phyloP scores from a whole-genome alignment of 1,140 invertebrate genomes.

The Metopolophium dirhodum region DNA sequence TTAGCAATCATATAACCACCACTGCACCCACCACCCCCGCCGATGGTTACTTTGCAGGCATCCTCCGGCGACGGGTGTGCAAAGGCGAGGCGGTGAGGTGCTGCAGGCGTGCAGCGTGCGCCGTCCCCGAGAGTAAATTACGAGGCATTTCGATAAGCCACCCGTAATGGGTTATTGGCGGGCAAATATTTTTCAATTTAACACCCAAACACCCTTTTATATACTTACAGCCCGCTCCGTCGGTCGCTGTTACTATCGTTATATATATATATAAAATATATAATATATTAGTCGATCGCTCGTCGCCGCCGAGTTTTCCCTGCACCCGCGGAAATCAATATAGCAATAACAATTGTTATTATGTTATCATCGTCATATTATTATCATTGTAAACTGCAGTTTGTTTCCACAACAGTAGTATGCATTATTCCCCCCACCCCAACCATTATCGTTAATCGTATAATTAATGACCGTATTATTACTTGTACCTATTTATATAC shows the following conservation, averaged over 20 bases:
- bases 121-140: constrained; percentile 32
- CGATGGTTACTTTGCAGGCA: neutral
- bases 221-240: neutral
- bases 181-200: constrained; percentile 57
- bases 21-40: neutral
- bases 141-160: constrained; percentile 53
- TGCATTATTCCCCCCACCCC: neutral
- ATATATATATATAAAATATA: neutral
- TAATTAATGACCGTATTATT: neutral
- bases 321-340: neutral
- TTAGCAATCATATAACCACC: constrained; percentile 36
- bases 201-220: constrained; percentile 41
- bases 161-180: constrained; percentile 41
- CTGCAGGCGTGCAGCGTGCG: neutral
- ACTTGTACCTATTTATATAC: neutral
- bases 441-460: neutral
- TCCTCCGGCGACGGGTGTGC: neutral
- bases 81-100: neutral
- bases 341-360: neutral
- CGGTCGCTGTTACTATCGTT: neutral
- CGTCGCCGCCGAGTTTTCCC: neutral
- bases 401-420: neutral
- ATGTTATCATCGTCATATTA: neutral
- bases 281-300: neutral
- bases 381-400: neutral